phyloP scores from a whole-genome alignment of 2,113 vertebrate species.

The Hassar affinis region DNA sequence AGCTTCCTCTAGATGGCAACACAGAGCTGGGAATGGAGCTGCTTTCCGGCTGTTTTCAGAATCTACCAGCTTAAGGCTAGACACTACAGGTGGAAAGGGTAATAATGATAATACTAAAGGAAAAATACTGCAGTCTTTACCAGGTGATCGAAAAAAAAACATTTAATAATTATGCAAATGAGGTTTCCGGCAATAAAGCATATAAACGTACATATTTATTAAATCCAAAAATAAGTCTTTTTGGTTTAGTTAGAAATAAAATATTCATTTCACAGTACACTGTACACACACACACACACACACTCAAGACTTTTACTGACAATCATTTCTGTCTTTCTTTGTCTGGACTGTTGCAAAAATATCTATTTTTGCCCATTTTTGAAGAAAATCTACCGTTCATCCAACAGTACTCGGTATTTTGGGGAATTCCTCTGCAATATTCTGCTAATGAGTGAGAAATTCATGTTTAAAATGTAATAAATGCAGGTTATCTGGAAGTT shows the following conservation, averaged over 20 bases:
- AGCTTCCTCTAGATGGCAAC: constrained; percentile 64
- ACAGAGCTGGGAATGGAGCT: constrained; percentile 44
- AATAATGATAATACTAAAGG: not conserved
- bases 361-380: not conserved
- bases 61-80: not conserved
- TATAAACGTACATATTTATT: too few species aligned
- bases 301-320: too few species aligned
- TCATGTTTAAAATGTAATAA: not conserved
- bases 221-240: not conserved
- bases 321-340: not conserved
- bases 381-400: not conserved
- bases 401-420: not conserved
- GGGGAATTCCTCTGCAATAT: not conserved
- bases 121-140: not conserved
- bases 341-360: not conserved
- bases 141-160: not conserved
- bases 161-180: too few species aligned
- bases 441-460: not conserved
- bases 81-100: not conserved
- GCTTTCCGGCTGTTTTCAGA: not conserved
- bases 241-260: not conserved
- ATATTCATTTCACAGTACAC: too few species aligned
- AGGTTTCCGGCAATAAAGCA: too few species aligned
- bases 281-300: too few species aligned
- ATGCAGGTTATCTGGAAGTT: not conserved